Evolutionary conservation across 64 coral and sea anemone genomes (phyloP), one percentile per base, ranked within the genome.

Genomic region (Hydrozoanthus tunicans): DNA sequence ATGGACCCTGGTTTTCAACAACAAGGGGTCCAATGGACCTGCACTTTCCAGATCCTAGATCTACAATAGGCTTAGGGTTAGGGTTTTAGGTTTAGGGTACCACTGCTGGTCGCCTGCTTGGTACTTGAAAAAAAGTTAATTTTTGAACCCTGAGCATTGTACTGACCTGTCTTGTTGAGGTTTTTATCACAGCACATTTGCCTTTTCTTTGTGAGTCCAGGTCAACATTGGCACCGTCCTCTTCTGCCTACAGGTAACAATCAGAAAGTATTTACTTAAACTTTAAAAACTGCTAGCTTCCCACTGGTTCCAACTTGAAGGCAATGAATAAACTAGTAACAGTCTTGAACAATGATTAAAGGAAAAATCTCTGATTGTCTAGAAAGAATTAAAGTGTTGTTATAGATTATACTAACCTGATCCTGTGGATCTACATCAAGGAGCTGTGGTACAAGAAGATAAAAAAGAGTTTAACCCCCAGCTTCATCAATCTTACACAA

Each of bases 111-210:
- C 0, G 3, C 69, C 32, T 72, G 69, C 23, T 8, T 72, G 23
- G 7, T 9, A 25, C 69, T 72, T 14, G 9, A 32, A 6, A 77
- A 25, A 43, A 43, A 43, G 32, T 43, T 43, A 43, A 43, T 43
- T 43, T 43, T 43, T 43, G 32, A 43, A 43, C 32, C 32, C 32
- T 43, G 0, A 43, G 52, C 63, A 10, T 27, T 65, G 6, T 11
- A 73, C 82, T 62, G 27, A 98, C 96, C 92, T 98, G 96, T 98
- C 96, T 98, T 32, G 96, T 99, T 12, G 97, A 99, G 53, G 97
- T 99, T 91, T 99, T 99, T 32, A 99, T 99, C 12, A 99, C 97
- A 17, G 96, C 96, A 94, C 96, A 98, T 92, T 98, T 98, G 62
- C 96, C 96, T 92, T 98, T 98, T 90, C 96, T 91, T 93, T 98